These are phyloP conservation scores for Zaprionus camerounensis DNA, from an alignment of 1,140 invertebrate genomes.

Conservation along the genomic window DNA sequence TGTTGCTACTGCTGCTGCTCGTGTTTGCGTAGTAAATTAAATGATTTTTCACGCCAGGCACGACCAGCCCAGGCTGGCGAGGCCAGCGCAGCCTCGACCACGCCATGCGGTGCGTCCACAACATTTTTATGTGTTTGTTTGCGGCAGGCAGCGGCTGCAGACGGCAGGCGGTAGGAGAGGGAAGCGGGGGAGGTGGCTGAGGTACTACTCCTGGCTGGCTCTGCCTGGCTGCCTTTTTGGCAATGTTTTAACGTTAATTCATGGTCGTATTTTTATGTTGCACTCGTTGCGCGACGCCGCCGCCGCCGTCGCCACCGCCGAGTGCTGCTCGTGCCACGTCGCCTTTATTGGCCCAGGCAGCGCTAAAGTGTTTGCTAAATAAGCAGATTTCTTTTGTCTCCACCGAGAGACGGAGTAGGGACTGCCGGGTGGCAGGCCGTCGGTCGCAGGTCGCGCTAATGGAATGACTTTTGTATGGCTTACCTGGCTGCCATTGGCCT, in stretches of 20 bases:
- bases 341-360: slow-evolving; percentile 69
- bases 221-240: slow-evolving; percentile 65
- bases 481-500: slow-evolving; percentile 51
- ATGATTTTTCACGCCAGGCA: slow-evolving; percentile 75
- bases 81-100: slow-evolving; percentile 26
- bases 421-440: slow-evolving; percentile 5
- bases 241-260: slow-evolving; percentile 84
- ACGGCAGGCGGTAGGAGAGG: neutral
- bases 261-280: slow-evolving; percentile 82
- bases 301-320: neutral
- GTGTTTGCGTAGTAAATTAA: slow-evolving; percentile 79
- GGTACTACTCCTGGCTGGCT: neutral
- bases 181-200: neutral
- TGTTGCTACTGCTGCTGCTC: slow-evolving; percentile 13
- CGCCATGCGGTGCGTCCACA: slow-evolving; percentile 57
- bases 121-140: slow-evolving; percentile 81
- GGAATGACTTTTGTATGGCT: slow-evolving; percentile 73
- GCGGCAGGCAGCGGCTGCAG: slow-evolving; percentile 40
- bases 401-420: neutral
- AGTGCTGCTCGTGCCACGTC: slow-evolving; percentile 23
- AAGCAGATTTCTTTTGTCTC: slow-evolving; percentile 69
- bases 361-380: slow-evolving; percentile 74
- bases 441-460: slow-evolving; percentile 56
- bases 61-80: slow-evolving; percentile 4
- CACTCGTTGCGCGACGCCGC: slow-evolving; percentile 57